These are phyloP conservation scores for Rhinoraja longicauda DNA, from an alignment of 2,797 vertebrate species.

Conservation along the genomic window DNA sequence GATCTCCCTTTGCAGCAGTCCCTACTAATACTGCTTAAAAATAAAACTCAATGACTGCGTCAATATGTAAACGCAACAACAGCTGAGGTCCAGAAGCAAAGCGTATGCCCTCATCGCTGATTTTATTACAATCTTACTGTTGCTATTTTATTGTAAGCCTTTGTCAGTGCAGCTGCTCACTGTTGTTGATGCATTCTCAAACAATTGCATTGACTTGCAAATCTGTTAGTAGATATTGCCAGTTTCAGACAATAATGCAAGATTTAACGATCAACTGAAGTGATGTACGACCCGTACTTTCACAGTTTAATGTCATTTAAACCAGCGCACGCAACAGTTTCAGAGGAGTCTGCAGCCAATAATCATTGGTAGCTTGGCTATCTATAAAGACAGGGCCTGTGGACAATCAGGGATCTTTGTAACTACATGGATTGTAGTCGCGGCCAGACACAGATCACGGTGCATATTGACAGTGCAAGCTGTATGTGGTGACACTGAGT, in stretches of 20 bases:
- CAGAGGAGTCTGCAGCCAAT: not conserved
- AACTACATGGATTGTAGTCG: no score
- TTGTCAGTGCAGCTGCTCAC: slow-evolving; percentile 27
- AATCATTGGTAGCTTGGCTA: not conserved
- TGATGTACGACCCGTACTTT: slow-evolving; percentile 5
- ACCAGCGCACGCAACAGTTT: not conserved
- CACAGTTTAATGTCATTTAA: slow-evolving; percentile 12
- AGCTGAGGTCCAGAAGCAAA: not conserved
- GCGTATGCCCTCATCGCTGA: slow-evolving; percentile 3
- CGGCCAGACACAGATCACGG: no score
- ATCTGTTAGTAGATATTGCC: not conserved
- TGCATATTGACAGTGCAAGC: no score
- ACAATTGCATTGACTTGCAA: slow-evolving; percentile 30
- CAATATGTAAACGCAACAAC: not conserved
- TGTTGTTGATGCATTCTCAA: slow-evolving; percentile 18
- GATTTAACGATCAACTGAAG: slow-evolving; percentile 25
- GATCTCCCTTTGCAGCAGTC: not conserved
- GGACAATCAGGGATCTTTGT: no score
- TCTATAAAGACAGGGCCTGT: not conserved
- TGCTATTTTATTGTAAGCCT: slow-evolving; percentile 32
- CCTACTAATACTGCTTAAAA: slow-evolving; percentile 2
- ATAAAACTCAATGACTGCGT: not conserved
- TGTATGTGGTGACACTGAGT: no score
- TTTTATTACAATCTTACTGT: slow-evolving; percentile 26
- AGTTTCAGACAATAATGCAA: slow-evolving; percentile 25